Evolutionary conservation across 1,140 invertebrate genomes (phyloP).

Genomic region (Drosophila novamexicana): DNA sequence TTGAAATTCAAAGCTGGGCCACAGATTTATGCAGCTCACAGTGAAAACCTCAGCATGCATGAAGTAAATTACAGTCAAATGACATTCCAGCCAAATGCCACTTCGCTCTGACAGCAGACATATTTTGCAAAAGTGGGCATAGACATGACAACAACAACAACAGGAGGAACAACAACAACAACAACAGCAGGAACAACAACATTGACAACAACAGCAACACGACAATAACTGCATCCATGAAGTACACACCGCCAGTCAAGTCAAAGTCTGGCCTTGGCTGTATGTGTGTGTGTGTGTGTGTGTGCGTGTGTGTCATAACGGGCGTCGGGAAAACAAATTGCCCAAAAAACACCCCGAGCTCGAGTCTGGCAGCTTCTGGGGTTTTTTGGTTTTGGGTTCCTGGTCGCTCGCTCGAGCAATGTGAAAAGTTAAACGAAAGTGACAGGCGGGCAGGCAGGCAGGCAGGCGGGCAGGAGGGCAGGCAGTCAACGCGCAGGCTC

Average conservation of each 20-base stretch:
- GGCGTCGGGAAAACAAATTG: slow-evolving; percentile 81
- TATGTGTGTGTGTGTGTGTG: slow-evolving; percentile 17
- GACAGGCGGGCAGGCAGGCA: slow-evolving; percentile 59
- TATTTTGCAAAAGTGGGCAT: slow-evolving; percentile 78
- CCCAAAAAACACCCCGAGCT: slow-evolving; percentile 66
- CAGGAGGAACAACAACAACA: slow-evolving; percentile 39
- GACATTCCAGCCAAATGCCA: slow-evolving; percentile 79
- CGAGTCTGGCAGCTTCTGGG: slow-evolving; percentile 18
- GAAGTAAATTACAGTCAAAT: slow-evolving; percentile 79
- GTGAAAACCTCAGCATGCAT: slow-evolving; percentile 42
- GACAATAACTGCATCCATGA: slow-evolving; percentile 33
- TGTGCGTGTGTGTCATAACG: slow-evolving; percentile 68
- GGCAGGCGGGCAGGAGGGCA: not conserved
- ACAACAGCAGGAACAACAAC: no score
- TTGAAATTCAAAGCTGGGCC: slow-evolving; percentile 42
- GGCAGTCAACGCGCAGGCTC: slow-evolving; percentile 54
- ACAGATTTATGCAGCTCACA: slow-evolving; percentile 60
- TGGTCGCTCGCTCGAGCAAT: slow-evolving; percentile 44
- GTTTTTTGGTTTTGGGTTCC: slow-evolving; percentile 46
- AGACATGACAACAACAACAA: slow-evolving; percentile 78
- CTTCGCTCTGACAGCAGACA: slow-evolving; percentile 72
- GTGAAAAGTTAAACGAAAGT: slow-evolving; percentile 82
- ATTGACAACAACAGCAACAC: not conserved
- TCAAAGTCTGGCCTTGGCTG: slow-evolving; percentile 61
- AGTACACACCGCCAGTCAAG: slow-evolving; percentile 30